These are phyloP conservation scores for Xenopus petersii DNA, from an alignment of 2,797 vertebrate genomes.

Conservation along the genomic window DNA sequence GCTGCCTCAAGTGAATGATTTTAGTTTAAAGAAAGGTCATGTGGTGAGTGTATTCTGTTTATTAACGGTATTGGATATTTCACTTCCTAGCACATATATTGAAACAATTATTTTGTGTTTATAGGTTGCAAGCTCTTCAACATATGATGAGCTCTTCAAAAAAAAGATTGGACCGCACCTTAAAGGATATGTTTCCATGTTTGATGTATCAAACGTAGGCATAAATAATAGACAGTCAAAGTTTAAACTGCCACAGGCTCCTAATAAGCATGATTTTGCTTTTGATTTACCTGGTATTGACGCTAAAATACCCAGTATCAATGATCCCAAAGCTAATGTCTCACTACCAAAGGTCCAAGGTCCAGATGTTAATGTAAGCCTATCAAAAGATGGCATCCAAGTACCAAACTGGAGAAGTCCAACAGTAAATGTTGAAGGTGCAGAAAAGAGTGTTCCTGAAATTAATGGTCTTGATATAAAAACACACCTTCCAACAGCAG, in stretches of 20 bases:
- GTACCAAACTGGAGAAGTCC: too few species aligned
- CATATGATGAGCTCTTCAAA: conserved; percentile 44
- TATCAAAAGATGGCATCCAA: too few species aligned
- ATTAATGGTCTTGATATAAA: too few species aligned
- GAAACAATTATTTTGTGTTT: conserved; percentile 5
- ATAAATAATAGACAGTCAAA: not conserved
- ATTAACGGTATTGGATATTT: too few species aligned
- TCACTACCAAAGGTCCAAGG: conserved; percentile 9
- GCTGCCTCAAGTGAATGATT: not conserved
- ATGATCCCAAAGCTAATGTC: not conserved
- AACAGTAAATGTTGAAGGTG: too few species aligned
- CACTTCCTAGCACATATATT: too few species aligned
- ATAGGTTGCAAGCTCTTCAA: conserved; percentile 14
- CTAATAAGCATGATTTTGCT: conserved; percentile 8
- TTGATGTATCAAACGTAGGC: conserved; percentile 16
- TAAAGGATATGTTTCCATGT: conserved; percentile 29
- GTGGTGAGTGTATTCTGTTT: conserved; percentile 16
- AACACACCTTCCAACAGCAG: too few species aligned
- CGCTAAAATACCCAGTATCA: conserved; percentile 1
- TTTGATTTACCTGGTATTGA: conserved; percentile 6
- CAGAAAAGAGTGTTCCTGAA: too few species aligned
- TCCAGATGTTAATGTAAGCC: too few species aligned
- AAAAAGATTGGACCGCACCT: conserved; percentile 36
- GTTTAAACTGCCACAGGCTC: not conserved
- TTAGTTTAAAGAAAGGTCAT: conserved; percentile 3